Conservation (phyloP, 2,888 invertebrate species). For the Philereme transversata region DNA sequence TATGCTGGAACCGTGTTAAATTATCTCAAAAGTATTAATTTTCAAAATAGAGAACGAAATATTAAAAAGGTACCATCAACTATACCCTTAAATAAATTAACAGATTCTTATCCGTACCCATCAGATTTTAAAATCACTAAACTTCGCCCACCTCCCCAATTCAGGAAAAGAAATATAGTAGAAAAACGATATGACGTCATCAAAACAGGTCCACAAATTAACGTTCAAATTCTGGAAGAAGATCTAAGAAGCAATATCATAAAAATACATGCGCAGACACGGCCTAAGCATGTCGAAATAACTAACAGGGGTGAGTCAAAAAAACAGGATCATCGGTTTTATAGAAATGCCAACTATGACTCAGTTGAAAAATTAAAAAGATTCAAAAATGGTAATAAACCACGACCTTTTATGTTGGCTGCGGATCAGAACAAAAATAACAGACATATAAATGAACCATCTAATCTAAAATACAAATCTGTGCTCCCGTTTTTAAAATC, state of each 20-base stretch:
- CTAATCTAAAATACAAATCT: conserved; percentile 50
- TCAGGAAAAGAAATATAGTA: conserved; percentile 56
- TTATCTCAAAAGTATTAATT: conserved; percentile 67
- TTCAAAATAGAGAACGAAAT: conserved; percentile 49
- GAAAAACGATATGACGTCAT: conserved; percentile 49
- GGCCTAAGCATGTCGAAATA: conserved; percentile 61
- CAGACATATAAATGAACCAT: conserved; percentile 38
- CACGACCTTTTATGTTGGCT: conserved; percentile 39
- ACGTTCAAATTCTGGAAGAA: conserved; percentile 66
- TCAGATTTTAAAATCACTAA: conserved; percentile 61
- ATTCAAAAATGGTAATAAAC: conserved; percentile 34
- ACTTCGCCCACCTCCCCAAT: conserved; percentile 54
- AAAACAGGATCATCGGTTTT: conserved; percentile 50
- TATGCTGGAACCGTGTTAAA: conserved; percentile 70
- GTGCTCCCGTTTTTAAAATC: conserved; percentile 69
- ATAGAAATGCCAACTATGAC: conserved; percentile 48
- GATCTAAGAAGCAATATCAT: conserved; percentile 60
- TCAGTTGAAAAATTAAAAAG: conserved; percentile 42
- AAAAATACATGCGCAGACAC: conserved; percentile 55
- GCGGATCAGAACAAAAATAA: conserved; percentile 35
- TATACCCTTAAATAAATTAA: conserved; percentile 59
- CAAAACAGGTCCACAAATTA: conserved; percentile 64
- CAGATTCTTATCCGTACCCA: conserved; percentile 66
- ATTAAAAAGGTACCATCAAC: conserved; percentile 57
- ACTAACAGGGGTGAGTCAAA: conserved; percentile 55